Evolutionary conservation across 2,888 invertebrate genomes (phyloP), one percentile per base, ranked within the genome.

Genomic region (Phrixothrix hirtus): DNA sequence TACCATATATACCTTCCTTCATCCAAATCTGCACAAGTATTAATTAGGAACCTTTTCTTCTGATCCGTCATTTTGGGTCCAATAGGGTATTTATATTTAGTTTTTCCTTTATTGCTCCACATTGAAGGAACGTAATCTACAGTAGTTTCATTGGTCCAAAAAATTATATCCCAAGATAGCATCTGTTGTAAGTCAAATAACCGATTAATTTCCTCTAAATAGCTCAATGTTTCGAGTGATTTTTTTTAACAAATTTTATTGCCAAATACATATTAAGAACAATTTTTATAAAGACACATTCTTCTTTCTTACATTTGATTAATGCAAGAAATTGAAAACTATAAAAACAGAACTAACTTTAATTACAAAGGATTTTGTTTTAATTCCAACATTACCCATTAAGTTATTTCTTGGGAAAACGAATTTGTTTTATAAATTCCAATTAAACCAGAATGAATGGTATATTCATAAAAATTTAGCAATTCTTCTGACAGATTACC

Each of bases 1-100:
- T 34, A 34, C 34, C 34, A 34, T 5, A 34, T 16, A 34, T 34
- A 34, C 10, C 15, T 16, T 1, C 34, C 15, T 9, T 34, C 16
- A 15, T 14, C 15, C n/a, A 34, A 9, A 4, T 9, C 2, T 6
- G 14, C 2, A 16, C 14, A 34, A 2, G 7, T 3, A 14, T 34
- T 15, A 15, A 34, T 34, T 2, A 34, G 15, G 9, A 9, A 7
- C 15, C 34, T 34, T 34, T 14, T 34, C 7, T 34, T 34, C n/a
- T 13, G 27, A 11, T n/a, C n/a, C n/a, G n/a, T n/a, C n/a, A n/a
- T n/a, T n/a, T n/a, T n/a, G n/a, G n/a, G n/a, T n/a, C n/a, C 27
- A 7, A 27, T 11, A 2, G 27, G 27, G 10, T 4, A 27, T 27
- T 27, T 27, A 9, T 27, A 27, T 9, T 27, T 27, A 10, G 27